These are phyloP conservation scores for Triplophysa siluroides DNA, from an alignment of 2,113 vertebrate species.

Conservation along the genomic window DNA sequence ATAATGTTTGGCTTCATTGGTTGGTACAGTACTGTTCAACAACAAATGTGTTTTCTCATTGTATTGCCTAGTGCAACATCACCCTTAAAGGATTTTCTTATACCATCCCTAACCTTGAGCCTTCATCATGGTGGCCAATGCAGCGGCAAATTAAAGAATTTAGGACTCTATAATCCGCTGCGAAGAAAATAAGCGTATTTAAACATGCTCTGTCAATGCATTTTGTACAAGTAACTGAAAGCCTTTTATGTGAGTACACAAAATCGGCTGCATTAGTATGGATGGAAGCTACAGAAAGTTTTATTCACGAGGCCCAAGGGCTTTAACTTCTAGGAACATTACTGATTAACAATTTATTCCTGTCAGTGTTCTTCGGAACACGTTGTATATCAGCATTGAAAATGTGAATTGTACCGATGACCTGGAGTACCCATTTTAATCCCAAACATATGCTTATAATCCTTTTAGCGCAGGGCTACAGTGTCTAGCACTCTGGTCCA, in stretches of 20 bases:
- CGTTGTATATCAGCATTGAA: conserved; percentile 25
- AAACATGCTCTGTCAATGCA: too few species aligned
- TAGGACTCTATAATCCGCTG: neutral
- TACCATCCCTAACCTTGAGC: neutral
- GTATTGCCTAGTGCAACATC: neutral
- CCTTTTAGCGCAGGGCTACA: conserved; percentile 45
- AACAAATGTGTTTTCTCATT: neutral
- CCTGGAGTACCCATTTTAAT: conserved; percentile 37
- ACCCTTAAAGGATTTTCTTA: too few species aligned
- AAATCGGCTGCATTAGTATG: conserved; percentile 3
- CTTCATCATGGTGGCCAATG: neutral
- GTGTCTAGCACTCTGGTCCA: conserved; percentile 21
- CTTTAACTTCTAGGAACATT: neutral
- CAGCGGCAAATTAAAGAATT: neutral
- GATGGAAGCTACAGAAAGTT: neutral
- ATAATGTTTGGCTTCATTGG: neutral
- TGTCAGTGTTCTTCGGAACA: neutral
- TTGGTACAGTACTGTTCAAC: neutral
- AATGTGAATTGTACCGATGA: conserved; percentile 50
- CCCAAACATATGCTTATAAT: conserved; percentile 54
- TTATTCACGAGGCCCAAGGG: neutral
- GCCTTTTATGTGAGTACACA: neutral
- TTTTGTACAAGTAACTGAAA: neutral
- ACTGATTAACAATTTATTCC: conserved; percentile 3
- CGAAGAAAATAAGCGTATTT: neutral